These are phyloP conservation scores for Xiphophorus hellerii DNA, from an alignment of 2,113 vertebrate genomes.

Conservation along the genomic window DNA sequence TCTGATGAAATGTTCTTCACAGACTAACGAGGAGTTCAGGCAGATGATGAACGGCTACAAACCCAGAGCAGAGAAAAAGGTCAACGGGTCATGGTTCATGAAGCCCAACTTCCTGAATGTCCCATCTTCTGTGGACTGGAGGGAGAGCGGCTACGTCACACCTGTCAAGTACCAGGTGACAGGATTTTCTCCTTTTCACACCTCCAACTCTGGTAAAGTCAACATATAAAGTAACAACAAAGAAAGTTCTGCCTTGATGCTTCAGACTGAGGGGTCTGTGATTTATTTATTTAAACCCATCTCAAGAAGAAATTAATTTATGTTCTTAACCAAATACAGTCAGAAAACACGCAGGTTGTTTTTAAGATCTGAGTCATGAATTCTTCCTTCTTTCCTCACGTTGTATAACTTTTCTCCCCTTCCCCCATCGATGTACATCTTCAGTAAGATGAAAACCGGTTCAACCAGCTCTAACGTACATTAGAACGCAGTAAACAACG, in stretches of 20 bases:
- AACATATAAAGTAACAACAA: no score
- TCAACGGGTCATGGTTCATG: slow-evolving; percentile 80
- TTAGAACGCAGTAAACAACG: no score
- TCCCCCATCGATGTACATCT: not conserved
- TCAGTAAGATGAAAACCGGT: slow-evolving; percentile 20
- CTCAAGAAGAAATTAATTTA: no score
- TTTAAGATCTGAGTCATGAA: not conserved
- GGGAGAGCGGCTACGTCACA: slow-evolving; percentile 85
- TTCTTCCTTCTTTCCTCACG: not conserved
- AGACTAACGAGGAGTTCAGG: slow-evolving; percentile 91
- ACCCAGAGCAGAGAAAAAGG: slow-evolving; percentile 55
- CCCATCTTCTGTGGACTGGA: slow-evolving; percentile 87
- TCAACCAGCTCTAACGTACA: not conserved
- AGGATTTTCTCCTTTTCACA: not conserved
- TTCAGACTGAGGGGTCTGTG: no score
- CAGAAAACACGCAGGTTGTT: not conserved
- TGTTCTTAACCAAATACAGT: no score
- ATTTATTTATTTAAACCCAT: no score
- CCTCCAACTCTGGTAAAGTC: not conserved
- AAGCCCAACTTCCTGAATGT: slow-evolving; percentile 80
- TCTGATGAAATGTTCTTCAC: not conserved
- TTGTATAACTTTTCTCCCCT: not conserved
- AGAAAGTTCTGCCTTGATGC: no score
- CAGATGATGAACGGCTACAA: slow-evolving; percentile 90
- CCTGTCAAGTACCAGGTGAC: slow-evolving; percentile 84